These are phyloP conservation scores for Puntigrus tetrazona DNA, from an alignment of 2,113 vertebrate genomes.

Conservation along the genomic window DNA sequence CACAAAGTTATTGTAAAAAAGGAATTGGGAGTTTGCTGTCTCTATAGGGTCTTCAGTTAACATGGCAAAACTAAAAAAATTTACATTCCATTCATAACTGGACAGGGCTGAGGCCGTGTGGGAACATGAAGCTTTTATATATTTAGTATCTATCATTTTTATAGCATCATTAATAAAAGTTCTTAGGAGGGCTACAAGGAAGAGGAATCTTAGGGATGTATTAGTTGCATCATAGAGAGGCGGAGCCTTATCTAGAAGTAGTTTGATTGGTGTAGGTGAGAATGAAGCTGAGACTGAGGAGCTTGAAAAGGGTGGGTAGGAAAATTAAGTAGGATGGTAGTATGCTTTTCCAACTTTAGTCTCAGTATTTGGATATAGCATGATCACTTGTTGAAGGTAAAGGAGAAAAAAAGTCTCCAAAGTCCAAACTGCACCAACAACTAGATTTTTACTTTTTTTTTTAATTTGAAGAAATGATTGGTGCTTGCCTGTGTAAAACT, in stretches of 20 bases:
- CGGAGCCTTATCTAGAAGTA: background rate
- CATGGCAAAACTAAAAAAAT: constrained; percentile 50
- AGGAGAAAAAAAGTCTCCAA: background rate
- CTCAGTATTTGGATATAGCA: background rate
- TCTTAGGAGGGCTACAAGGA: constrained; percentile 61
- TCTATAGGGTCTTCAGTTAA: constrained; percentile 53
- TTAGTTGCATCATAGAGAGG: background rate
- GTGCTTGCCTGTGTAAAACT: background rate
- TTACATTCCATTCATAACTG: constrained; percentile 56
- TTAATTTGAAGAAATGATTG: background rate
- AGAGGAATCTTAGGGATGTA: constrained; percentile 17
- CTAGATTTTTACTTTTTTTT: background rate
- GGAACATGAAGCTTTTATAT: constrained; percentile 70
- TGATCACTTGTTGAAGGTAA: background rate
- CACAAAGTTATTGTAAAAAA: constrained; percentile 20
- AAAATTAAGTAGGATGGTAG: background rate
- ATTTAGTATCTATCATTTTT: constrained; percentile 69
- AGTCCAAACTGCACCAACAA: background rate
- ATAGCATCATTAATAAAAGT: constrained; percentile 71
- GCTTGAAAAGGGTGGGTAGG: background rate
- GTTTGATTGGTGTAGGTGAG: constrained; percentile 13
- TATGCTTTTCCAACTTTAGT: background rate
- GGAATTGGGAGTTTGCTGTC: background rate
- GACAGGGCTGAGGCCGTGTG: constrained; percentile 47
- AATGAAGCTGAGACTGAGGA: background rate